Base-by-base conservation (phyloP, 2,888 invertebrate species). In the Smittia aterrima region DNA sequence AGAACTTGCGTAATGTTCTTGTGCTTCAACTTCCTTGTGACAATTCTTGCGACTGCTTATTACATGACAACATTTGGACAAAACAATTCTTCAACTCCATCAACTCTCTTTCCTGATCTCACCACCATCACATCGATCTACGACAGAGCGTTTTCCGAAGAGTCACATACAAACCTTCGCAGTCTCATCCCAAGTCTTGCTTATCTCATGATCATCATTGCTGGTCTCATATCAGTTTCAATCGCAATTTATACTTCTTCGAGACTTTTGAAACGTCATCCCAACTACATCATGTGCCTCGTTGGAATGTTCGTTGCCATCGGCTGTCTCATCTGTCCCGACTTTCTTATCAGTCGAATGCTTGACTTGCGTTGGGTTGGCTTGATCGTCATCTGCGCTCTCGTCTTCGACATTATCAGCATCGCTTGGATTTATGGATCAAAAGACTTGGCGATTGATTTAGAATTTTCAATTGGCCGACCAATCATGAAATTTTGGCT, bases 381-480 rank as follows among this genome's bases (percentile, higher is more conserved):
- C 58, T 82, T 82, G 2, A 77, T 83, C 76, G 77, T 80, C 16
- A 78, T 83, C 1, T 80, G 81, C 1, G 81, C 83, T 1, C 75
- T 83, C 71, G 80, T 83, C 0, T 83, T 83, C 71, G 83, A 83
- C 75, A 76, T 83, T 22, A 83, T 83, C 70, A 81, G 82, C 16
- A 79, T 81, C 4, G 80, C 80, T 1, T 83, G 83, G 83, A 82
- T 83, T 18, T 83, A 83, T 76, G 83, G 83, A 53, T 81, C 80
- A 1, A 83, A 83, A 77, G 82, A 82, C 75, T 81, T 83, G 40
- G 83, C 82, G 74, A 83, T 82, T 1, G 83, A 83, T 75, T 75
- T 83, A 74, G 83, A 83, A 76, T 83, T 83, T 76, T 83, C 83
- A 0, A 81, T 83, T 74, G 83, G 83, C 0, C 78, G 82, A 1